Evolutionary conservation across 2,113 vertebrate species (phyloP), one percentile per base, ranked within the genome.

Genomic region (Semnornis frantzii): DNA sequence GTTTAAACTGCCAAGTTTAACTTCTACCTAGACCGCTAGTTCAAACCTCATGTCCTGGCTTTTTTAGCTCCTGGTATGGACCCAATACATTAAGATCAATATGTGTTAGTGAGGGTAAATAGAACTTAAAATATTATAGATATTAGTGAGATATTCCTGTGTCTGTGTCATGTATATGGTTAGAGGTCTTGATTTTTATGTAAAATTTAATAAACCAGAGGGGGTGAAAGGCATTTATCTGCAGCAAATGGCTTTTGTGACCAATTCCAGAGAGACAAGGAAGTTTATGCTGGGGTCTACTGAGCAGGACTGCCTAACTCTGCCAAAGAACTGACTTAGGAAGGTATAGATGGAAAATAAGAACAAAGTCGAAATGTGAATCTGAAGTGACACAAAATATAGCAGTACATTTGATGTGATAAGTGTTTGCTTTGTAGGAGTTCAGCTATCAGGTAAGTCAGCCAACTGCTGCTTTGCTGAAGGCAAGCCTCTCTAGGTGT

Each of bases 31-130:
- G 65, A 50, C 76, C 72, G 62, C 80, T 92, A 34, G 81, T 94
- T 81, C 42, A 92, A 33, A 62, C 31, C 28, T 90, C 52, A 8
- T 58, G 55, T 88, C 79, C 54, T 85, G 65, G 65, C 79, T 93
- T 94, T 88, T 89, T 88, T 89, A 92, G 54, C 65, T 86, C 84
- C 80, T 96, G 86, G 65, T 89, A 39, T 0, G 1, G 48, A 66
- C 94, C 88, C 70, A 90, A 5, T 83, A 55, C 34, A 28, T 94
- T 69, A 89, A 44, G 37, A 95, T 94, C 92, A 84, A 92, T 93
- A 18, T 65, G 79, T 94, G 78, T 46, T 82, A 80, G 70, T 5
- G 1, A 81, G 21, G 48, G 48, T 69, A 95, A 89, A 57, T 82
- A 95, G 73, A 82, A 58, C 58, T 94, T 96, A 60, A 92, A 95